Evolutionary conservation across 2,113 vertebrate genomes (phyloP).

Genomic region (Pteropus alecto): DNA sequence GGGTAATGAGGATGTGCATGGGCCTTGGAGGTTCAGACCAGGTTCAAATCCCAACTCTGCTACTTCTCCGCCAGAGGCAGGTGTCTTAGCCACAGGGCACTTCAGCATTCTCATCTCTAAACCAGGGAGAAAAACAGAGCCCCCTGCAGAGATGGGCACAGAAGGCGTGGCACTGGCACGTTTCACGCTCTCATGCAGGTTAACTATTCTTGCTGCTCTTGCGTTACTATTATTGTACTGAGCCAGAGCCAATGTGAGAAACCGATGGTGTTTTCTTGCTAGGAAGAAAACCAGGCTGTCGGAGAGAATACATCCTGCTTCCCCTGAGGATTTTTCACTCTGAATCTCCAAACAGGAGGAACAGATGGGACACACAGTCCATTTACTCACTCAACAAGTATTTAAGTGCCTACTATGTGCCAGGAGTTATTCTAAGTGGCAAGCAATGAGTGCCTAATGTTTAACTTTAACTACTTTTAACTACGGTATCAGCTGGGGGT

Average conservation of each 20-base stretch:
- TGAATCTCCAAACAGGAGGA: neutral
- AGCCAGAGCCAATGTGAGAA: neutral
- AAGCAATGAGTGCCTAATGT: neutral
- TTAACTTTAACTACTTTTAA: neutral
- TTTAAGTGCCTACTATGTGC: conserved; percentile 46
- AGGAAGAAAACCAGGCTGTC: neutral
- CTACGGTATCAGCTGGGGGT: neutral
- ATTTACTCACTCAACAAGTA: neutral
- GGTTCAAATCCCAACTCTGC: neutral
- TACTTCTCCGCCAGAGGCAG: neutral
- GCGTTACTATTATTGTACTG: neutral
- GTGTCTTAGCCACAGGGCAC: neutral
- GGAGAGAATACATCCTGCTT: neutral
- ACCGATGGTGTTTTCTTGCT: neutral
- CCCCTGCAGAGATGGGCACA: neutral
- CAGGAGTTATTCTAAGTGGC: neutral
- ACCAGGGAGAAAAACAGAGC: neutral
- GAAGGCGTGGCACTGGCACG: accelerated
- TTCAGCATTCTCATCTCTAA: neutral
- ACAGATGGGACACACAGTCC: neutral
- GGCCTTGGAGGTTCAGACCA: neutral
- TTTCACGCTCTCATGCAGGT: neutral
- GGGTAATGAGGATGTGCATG: neutral
- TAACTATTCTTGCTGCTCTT: too few relatives aligned
- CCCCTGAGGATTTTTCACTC: neutral